A percentile compares a stretch with the other conserved stretches of the same genome.
Evolutionary conservation across 2,888 invertebrate genomes (phyloP).

Genomic region (Cremastinae sp.): DNA sequence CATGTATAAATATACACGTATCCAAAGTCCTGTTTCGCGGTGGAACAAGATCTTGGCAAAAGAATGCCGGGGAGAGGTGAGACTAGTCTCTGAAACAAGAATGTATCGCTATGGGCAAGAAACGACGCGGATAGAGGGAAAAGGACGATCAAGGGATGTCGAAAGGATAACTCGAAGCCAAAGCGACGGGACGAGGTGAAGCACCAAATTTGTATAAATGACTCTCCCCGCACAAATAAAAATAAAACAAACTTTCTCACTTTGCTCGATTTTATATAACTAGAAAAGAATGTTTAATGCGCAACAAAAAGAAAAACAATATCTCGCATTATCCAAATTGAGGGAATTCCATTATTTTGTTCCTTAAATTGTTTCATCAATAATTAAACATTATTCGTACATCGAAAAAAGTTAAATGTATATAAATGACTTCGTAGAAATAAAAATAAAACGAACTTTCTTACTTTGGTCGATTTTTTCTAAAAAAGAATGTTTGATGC

Average conservation of each 20-base stretch:
- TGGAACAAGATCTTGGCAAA: constrained; percentile 32
- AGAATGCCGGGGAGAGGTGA: constrained; percentile 34
- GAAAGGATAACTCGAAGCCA: constrained; percentile 49
- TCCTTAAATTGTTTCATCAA: no score
- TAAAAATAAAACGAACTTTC: no score
- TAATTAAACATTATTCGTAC: no score
- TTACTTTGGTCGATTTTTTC: no score
- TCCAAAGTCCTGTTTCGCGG: not conserved
- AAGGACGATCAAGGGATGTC: constrained; percentile 54
- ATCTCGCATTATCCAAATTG: no score
- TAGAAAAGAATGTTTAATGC: no score
- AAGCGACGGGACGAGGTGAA: constrained; percentile 58
- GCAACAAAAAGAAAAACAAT: no score
- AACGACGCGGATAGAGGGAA: constrained; percentile 36
- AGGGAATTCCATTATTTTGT: no score
- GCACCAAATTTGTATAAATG: constrained; percentile 20
- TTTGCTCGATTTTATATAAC: not conserved
- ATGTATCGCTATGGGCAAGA: constrained; percentile 29
- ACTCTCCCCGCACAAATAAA: not conserved
- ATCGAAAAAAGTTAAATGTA: no score
- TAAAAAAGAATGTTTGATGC: no score
- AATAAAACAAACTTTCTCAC: not conserved
- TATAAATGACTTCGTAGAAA: no score
- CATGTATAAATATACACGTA: not conserved
- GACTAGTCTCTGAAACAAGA: constrained; percentile 42